Base-by-base conservation (phyloP, 2,797 vertebrate genomes). In the Podarcis lilfordi region DNA sequence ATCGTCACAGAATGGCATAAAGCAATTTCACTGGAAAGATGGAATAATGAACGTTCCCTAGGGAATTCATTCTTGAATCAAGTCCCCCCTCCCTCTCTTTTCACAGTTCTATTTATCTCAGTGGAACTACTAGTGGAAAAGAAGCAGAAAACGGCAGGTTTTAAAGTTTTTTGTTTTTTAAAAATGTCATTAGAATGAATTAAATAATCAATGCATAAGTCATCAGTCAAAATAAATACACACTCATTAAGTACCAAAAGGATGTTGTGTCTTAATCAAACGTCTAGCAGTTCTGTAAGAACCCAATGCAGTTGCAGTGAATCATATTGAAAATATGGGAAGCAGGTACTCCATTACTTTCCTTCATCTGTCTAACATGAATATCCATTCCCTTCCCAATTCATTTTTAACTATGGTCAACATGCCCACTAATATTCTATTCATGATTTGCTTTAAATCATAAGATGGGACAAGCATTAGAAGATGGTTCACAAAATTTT, bases 1-100 rank as follows among this genome's bases (percentile, higher is more conserved):
- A 21, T 13, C 32, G 32, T 43, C 68, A 45, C 27, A 74, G 23
- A 61, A 80, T 29, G 19, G 3, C 66, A 61, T 69, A 72, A 80
- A 79, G 23, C 35, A 43, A 88, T 80, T 80, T 74, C 29, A 61
- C 15, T 32, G 27, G 55, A 81, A 89, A 80, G 29, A 80, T 4
- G 40, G 77, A 66, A 81, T 6, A 87, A 82, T 75, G 23, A 43
- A 45, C 32, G 8, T 55, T 90, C 32, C 79, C 84, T 82, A 89
- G 69, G 81, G 79, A 95, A 90, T 91, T 91, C 21, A 72, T 71
- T 85, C 59, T 43, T 45, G 59, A 92, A 92, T 75, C 0, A 21
- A 21, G 13, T 17, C n/a, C 64, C 66, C 5, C 9, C 64, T 1
- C 15, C 35, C 3, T 9, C 80, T 21, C 4, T 3, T 59, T 71